Evolutionary conservation across 2,113 vertebrate species (phyloP).

Genomic region (Colinus virginianus): DNA sequence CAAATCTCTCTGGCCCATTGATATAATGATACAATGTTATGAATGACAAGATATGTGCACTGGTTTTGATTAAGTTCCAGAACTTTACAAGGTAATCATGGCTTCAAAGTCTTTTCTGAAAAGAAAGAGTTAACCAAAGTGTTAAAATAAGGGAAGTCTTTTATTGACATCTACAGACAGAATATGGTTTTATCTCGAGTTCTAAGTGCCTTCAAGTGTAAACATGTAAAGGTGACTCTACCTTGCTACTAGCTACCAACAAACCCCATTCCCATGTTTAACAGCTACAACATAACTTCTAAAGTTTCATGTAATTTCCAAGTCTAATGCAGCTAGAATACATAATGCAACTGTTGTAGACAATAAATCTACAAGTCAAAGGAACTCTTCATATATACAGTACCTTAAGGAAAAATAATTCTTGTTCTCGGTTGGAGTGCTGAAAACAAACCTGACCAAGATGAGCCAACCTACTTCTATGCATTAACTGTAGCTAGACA

Average conservation of each 20-base stretch:
- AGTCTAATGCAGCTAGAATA: neutral
- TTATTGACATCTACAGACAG: neutral
- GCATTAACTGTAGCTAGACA: neutral
- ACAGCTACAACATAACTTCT: neutral
- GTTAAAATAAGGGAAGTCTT: neutral
- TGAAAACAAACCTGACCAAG: neutral
- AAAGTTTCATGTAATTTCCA: neutral
- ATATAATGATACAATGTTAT: neutral
- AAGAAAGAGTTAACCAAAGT: neutral
- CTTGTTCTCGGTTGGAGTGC: neutral
- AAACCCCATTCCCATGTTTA: neutral
- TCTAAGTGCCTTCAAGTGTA: neutral
- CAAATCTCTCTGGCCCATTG: neutral
- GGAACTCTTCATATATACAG: accelerated
- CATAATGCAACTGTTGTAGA: neutral
- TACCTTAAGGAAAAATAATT: accelerated
- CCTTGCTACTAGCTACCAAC: neutral
- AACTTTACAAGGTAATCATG: neutral
- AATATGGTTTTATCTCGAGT: neutral
- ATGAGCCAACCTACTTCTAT: neutral
- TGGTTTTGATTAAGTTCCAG: neutral
- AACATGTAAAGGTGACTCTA: neutral
- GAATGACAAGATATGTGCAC: neutral
- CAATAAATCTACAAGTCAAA: neutral
- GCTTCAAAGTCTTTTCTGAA: neutral